phyloP scores from a whole-genome alignment of 2,113 vertebrate species.

The Pampusana beccarii region DNA sequence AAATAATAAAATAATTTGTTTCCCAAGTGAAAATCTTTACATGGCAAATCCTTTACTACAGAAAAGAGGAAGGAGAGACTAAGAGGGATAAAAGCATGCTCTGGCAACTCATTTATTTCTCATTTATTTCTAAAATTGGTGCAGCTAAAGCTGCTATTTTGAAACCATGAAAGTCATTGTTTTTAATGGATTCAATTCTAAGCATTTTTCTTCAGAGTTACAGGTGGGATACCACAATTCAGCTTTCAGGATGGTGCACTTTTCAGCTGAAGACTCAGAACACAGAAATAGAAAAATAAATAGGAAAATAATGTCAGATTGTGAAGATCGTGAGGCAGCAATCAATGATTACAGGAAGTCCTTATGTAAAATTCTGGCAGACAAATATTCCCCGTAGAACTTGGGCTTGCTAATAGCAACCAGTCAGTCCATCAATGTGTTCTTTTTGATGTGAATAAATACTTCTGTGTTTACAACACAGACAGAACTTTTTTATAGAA shows the following conservation, averaged over 20 bases:
- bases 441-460: background rate
- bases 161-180: background rate
- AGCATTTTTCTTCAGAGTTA: background rate
- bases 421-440: background rate
- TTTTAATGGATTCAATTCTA: background rate
- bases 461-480: background rate
- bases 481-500: background rate
- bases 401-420: background rate
- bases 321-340: background rate
- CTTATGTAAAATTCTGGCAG: background rate
- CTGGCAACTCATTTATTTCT: background rate
- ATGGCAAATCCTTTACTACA: background rate
- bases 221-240: background rate
- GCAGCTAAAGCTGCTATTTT: background rate
- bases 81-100: fast-evolving
- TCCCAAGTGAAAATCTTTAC: background rate
- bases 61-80: background rate
- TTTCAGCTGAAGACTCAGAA: background rate
- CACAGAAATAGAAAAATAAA: background rate
- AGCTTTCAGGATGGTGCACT: background rate
- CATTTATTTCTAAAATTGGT: background rate
- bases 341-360: background rate
- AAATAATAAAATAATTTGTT: background rate
- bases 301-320: background rate
- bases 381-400: background rate